Evolutionary conservation across 2,113 vertebrate genomes (phyloP), one percentile per base, ranked within the genome.

Genomic region (Vireo altiloquus): DNA sequence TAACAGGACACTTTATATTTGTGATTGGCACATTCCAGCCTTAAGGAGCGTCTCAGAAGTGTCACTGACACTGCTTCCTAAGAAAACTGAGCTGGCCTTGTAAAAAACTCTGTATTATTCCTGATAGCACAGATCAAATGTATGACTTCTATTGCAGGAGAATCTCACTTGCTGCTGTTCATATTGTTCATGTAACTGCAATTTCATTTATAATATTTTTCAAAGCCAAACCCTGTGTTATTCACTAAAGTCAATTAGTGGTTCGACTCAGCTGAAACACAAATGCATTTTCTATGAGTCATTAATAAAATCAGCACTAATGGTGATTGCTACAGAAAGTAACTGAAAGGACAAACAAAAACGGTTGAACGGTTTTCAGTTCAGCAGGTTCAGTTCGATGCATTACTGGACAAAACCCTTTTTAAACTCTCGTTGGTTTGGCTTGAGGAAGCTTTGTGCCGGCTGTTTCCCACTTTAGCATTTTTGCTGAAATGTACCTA

Each of bases 401-500:
- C 76, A 68, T 72, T 74, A 61, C 27, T 91, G 94, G 93, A 78
- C 88, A 95, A 79, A 87, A 95, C 96, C 94, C 89, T 96, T 92
- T 82, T 82, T 92, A 91, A 92, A 72, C 69, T 96, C 60, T 46
- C 46, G 15, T 71, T 37, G 63, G 60, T 85, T 89, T 95, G 88
- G 82, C 94, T 94, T 79, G 82, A 96, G 95, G 96, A 96, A 96
- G 87, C 88, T 88, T 71, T 59, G 65, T 95, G 86, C 96, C 0
- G 64, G 76, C 90, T 76, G 74, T 95, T 97, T 97, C 94, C 97
- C 80, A 68, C 91, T 96, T 96, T 94, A 90, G 97, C 94, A 91
- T 94, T 97, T 97, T 97, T 96, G 47, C 92, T 97, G 92, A 97
- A 98, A 97, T 98, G 96, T 91, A 94, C 90, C 94, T 91, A 92